Evolutionary conservation across 2,797 vertebrate genomes (phyloP).

Genomic region (Sebastes diploproa): DNA sequence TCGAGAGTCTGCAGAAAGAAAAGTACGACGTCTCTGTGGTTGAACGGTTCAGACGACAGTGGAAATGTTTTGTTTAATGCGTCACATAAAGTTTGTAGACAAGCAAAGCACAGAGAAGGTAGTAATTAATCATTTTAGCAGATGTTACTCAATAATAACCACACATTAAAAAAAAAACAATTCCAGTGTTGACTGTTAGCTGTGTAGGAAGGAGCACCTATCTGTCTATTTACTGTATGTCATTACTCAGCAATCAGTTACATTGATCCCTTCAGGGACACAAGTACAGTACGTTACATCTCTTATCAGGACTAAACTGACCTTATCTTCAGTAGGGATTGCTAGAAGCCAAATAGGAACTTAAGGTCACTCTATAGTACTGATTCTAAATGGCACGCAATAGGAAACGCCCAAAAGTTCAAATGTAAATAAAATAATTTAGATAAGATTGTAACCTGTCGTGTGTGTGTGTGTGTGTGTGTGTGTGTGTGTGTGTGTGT

Average conservation of each 20-base stretch:
- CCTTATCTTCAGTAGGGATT: background rate
- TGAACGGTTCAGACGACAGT: background rate
- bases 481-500: background rate
- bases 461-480: background rate
- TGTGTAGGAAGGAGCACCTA: background rate
- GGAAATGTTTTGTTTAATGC: background rate
- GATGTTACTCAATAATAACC: background rate
- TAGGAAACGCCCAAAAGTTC: background rate
- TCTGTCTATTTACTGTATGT: background rate
- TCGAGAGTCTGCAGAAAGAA: constrained; percentile 94
- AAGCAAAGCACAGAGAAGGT: too few species aligned
- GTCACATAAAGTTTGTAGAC: background rate
- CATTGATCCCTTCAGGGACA: background rate
- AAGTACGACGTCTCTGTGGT: constrained; percentile 79
- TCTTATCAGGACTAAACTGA: background rate
- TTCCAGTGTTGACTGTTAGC: background rate
- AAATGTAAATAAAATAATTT: background rate
- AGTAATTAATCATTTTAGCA: background rate
- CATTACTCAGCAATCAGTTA: background rate
- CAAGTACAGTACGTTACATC: background rate
- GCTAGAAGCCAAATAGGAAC: too few species aligned
- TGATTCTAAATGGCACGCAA: background rate
- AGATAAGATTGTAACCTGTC: background rate
- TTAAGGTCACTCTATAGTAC: too few species aligned
- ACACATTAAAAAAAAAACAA: background rate